Conservation (phyloP, 2,888 invertebrate genomes). For the Pharmacophagus antenor region DNA sequence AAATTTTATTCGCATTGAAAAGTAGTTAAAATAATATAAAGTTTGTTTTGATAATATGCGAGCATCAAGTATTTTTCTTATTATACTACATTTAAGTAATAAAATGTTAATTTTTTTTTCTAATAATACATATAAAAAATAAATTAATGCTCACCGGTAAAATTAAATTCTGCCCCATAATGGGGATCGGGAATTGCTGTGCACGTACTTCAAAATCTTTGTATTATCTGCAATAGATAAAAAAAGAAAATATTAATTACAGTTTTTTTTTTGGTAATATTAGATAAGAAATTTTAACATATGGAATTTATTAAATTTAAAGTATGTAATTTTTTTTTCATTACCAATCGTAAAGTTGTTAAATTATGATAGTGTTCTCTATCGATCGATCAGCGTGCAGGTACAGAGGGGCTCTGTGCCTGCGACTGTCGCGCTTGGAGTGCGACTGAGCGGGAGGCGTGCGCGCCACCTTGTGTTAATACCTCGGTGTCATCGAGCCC, state of each 20-base stretch:
- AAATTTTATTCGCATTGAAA: not conserved
- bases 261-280: not conserved
- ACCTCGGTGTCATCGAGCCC: constrained; percentile 66
- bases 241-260: not conserved
- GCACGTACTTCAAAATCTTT: constrained; percentile 3
- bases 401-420: constrained; percentile 46
- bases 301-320: not conserved
- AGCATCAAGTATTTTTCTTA: not conserved
- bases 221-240: constrained; percentile 21
- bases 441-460: constrained; percentile 68
- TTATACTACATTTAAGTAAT: not conserved
- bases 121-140: constrained; percentile 11
- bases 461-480: constrained; percentile 70
- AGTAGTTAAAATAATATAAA: not conserved
- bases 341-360: constrained; percentile 8
- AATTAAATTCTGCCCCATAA: constrained; percentile 62
- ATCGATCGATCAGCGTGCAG: constrained; percentile 8
- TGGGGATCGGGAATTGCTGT: constrained; percentile 48
- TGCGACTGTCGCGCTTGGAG: constrained; percentile 54
- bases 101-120: not conserved
- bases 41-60: not conserved
- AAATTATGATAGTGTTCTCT: not conserved
- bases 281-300: not conserved
- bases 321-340: not conserved
- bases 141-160: constrained; percentile 57